Evolutionary conservation across 1,140 invertebrate species (phyloP), one percentile per base, ranked within the genome.

Genomic region (Gryllus bimaculatus): DNA sequence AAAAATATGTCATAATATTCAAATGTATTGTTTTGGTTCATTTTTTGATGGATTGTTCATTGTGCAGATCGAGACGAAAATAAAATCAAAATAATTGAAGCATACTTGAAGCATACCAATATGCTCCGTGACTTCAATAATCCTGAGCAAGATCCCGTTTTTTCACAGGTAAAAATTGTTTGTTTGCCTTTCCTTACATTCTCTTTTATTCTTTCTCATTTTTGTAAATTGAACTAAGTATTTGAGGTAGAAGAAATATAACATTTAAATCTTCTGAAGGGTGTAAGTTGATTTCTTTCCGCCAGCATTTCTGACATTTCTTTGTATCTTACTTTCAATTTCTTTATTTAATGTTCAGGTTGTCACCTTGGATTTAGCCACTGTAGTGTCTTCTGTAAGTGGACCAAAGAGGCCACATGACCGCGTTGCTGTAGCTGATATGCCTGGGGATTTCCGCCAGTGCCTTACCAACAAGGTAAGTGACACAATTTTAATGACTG

Each of bases 391-490:
- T 6, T 98, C 96, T 78, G 93, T 98, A 0, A 98, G 96, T 82
- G 98, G 98, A 10, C 98, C 98, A 0, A 99, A 99, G 85, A 87
- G 98, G 81, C 98, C 98, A 0, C 98, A 99, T 82, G 98, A 99
- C 87, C 89, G 96, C 77, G 96, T 99, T 7, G 90, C 95, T 0
- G 95, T 99, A 0, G 86, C 90, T 0, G 91, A 94, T 49, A 98
- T 99, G 94, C 96, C 97, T 83, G 84, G 87, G 48, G 97, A 99
- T 86, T 99, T 99, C 86, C 85, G 88, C 10, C 86, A 89, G 0
- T 99, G 96, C 83, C 90, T 99, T 0, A 91, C 89, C n/a, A 97
- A 92, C 84, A 98, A 97, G 90, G 94, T 96, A 89, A 88, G 87
- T 15, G 8, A 8, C 7, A n/a, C n/a, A 75, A n/a, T n/a, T n/a